Conservation (phyloP, 2,888 invertebrate genomes). For the Papilio elwesi region DNA sequence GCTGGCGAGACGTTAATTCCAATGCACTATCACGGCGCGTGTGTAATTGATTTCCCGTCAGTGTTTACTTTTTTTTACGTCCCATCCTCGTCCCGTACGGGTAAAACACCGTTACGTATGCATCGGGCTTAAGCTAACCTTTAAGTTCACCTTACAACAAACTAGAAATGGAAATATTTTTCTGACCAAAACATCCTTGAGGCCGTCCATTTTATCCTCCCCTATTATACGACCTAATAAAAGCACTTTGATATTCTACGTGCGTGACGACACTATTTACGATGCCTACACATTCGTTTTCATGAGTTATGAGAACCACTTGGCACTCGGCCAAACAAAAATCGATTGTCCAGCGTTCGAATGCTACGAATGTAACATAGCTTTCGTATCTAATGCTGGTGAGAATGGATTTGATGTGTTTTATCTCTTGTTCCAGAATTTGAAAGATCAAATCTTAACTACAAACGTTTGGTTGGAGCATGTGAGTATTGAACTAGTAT, state of each 20-base stretch:
- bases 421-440: conserved; percentile 88
- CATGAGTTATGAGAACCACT: conserved; percentile 57
- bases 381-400: conserved; percentile 27
- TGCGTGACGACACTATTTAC: conserved; percentile 53
- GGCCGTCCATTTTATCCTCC: conserved; percentile 28
- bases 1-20: too few relatives aligned
- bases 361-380: conserved; percentile 22
- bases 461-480: conserved; percentile 98
- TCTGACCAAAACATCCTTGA: conserved; percentile 14
- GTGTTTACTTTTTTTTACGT: too few relatives aligned
- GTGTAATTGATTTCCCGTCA: too few relatives aligned
- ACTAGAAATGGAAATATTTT: not conserved
- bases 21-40: too few relatives aligned
- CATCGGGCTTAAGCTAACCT: not conserved
- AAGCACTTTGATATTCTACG: conserved; percentile 42
- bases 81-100: too few relatives aligned
- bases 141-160: not conserved
- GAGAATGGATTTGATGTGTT: conserved; percentile 34
- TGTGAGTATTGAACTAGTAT: conserved; percentile 84
- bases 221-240: conserved; percentile 36
- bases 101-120: too few relatives aligned
- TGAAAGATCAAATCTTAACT: conserved; percentile 96
- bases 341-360: conserved; percentile 56
- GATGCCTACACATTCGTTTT: conserved; percentile 58
- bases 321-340: conserved; percentile 60